Evolutionary conservation across 2,888 invertebrate species (phyloP), one percentile per base, ranked within the genome.

Genomic region (Enchytraeus crypticus): DNA sequence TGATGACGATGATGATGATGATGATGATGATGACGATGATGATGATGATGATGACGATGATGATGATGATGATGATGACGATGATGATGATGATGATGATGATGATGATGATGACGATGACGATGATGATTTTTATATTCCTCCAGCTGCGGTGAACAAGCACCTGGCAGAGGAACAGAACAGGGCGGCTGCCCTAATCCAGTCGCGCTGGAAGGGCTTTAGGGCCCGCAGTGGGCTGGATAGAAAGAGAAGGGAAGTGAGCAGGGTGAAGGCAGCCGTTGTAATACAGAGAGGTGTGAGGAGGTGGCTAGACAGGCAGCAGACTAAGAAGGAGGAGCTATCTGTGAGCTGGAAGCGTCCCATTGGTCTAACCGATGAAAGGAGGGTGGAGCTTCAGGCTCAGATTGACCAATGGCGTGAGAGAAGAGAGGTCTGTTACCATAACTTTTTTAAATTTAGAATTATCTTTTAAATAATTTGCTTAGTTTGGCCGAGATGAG

Each of bases 141-240:
- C 5, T 18, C 5, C 61, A 77, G 77, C 68, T 23, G 71, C 72
- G 51, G 70, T 78, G 14, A 71, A 73, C 38, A 69, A 70, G 46
- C 74, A 74, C 64, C 51, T 78, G 55, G 69, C 70, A 45, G 71
- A 71, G 59, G 74, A 77, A 59, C 68, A 74, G 61, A 65, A 69
- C 1, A 61, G 67, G 4, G 74, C 78, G 2, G 78, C 75, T 11
- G 57, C 71, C n/a, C 69, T 64, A 38, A 75, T 79, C 38, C 79
- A 79, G 68, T 70, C 72, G 47, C 23, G 64, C 0, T 78, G 75
- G 74, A 67, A 74, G 49, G 76, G 77, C 5, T 71, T 73, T 54
- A 60, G 63, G 32, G 70, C 70, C 30, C 59, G 77, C 11, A 64
- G 65, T 38, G 62, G 67, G 33, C 61, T 76, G 8, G 63, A 65